Evolutionary conservation across 2,797 vertebrate species (phyloP).

Genomic region (Ctenosaura bakeri): DNA sequence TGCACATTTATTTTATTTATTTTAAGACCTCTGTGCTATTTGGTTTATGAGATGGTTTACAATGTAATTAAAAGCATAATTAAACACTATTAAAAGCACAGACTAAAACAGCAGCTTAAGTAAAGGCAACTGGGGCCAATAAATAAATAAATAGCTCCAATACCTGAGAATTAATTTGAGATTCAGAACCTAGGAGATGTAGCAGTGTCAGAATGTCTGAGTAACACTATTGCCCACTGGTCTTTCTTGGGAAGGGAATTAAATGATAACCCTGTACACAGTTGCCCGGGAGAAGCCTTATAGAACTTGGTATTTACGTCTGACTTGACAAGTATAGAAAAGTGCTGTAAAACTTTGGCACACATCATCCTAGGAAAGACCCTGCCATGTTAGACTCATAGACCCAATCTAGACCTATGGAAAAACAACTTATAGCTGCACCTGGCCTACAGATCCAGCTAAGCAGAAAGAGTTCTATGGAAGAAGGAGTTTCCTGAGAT

Average conservation of each 20-base stretch:
- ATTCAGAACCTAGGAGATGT: background rate
- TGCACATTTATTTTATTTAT: constrained; percentile 12
- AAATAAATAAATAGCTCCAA: background rate
- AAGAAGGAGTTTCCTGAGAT: background rate
- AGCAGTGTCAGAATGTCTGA: background rate
- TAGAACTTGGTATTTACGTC: background rate
- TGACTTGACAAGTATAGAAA: background rate
- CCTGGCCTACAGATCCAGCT: background rate
- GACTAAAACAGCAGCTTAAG: background rate
- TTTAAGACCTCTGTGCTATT: constrained; percentile 13
- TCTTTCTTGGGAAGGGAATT: background rate
- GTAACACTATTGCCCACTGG: background rate
- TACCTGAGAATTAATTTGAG: constrained; percentile 10
- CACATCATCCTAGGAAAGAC: background rate
- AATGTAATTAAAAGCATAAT: constrained; percentile 25
- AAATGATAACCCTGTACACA: background rate
- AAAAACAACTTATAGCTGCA: background rate
- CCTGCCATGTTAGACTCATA: background rate
- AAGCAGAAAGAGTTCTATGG: background rate
- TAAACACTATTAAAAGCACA: constrained; percentile 12
- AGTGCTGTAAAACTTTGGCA: background rate
- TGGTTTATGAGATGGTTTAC: constrained; percentile 11
- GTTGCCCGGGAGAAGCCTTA: background rate
- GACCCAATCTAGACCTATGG: background rate
- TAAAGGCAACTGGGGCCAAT: background rate